Percentiles rank a stretch among this genome's conserved stretches.
Evolutionary conservation across 2,113 vertebrate species (phyloP).

Genomic region (Cololabis saira): DNA sequence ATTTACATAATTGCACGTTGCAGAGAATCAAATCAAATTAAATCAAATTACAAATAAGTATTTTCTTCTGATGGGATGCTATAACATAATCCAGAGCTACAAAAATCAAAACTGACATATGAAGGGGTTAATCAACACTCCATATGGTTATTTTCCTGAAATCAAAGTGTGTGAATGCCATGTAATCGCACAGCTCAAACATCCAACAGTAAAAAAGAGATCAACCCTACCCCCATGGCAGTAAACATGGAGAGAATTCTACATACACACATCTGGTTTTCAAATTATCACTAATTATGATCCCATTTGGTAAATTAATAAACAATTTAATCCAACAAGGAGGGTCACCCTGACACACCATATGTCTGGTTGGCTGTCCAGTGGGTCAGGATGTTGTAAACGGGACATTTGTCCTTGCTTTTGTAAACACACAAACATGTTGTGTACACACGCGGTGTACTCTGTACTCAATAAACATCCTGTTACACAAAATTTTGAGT

Average conservation of each 20-base stretch:
- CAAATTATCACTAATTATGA: neutral
- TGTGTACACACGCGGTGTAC: neutral
- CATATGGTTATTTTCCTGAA: conserved; percentile 22
- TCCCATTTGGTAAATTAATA: no score
- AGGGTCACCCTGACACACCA: neutral
- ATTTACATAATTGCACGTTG: no score
- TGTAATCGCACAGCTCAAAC: conserved; percentile 9
- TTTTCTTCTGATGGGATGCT: neutral
- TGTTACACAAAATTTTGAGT: no score
- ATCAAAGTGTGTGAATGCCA: neutral
- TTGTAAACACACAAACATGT: neutral
- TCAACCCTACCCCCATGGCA: neutral
- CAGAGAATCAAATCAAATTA: no score
- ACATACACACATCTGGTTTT: neutral
- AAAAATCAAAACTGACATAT: neutral
- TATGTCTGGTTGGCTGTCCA: neutral
- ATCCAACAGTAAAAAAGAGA: neutral
- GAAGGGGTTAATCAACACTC: neutral
- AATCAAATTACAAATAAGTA: neutral
- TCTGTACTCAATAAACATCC: neutral
- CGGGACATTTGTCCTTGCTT: conserved; percentile 1
- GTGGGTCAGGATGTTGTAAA: neutral
- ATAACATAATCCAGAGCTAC: no score
- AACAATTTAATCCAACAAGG: neutral
- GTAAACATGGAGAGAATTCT: neutral